Conservation (phyloP, 2,113 vertebrate species). For the Toxostoma redivivum region DNA sequence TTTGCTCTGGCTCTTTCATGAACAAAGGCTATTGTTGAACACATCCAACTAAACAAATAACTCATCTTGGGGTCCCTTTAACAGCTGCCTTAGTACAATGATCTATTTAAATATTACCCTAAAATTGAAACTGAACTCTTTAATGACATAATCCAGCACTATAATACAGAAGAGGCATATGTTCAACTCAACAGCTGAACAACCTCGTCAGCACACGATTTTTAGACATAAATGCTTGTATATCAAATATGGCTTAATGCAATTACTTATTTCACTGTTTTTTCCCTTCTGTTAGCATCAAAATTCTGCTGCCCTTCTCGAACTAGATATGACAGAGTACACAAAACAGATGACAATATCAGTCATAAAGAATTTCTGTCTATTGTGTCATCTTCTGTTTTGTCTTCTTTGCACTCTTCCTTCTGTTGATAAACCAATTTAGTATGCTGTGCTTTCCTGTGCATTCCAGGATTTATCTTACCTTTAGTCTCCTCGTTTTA, state of each 20-base stretch:
- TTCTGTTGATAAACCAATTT: slow-evolving; percentile 49
- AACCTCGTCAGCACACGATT: slow-evolving; percentile 68
- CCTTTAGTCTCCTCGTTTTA: slow-evolving; percentile 54
- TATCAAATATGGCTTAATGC: slow-evolving; percentile 33
- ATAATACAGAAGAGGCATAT: slow-evolving; percentile 69
- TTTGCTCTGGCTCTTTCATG: slow-evolving; percentile 84
- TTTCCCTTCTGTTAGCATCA: not conserved
- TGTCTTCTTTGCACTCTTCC: not conserved
- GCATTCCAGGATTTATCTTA: slow-evolving; percentile 61
- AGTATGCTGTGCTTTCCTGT: slow-evolving; percentile 25
- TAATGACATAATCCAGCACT: slow-evolving; percentile 79
- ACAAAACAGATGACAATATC: not conserved
- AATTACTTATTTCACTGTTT: slow-evolving; percentile 35
- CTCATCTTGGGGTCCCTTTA: slow-evolving; percentile 82
- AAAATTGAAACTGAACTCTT: slow-evolving; percentile 84
- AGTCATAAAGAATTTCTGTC: not conserved
- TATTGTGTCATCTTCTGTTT: not conserved
- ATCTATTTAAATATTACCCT: slow-evolving; percentile 83
- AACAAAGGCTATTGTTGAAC: slow-evolving; percentile 85
- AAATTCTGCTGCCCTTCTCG: not conserved
- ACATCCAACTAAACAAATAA: slow-evolving; percentile 85
- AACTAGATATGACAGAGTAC: not conserved
- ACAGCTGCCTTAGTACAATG: slow-evolving; percentile 84
- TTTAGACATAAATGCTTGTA: slow-evolving; percentile 66
- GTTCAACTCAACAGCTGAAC: slow-evolving; percentile 74